A percentile compares a stretch with the other conserved stretches of the same genome.
Conservation (phyloP, 2,888 invertebrate genomes). For the Nomada fucata region DNA sequence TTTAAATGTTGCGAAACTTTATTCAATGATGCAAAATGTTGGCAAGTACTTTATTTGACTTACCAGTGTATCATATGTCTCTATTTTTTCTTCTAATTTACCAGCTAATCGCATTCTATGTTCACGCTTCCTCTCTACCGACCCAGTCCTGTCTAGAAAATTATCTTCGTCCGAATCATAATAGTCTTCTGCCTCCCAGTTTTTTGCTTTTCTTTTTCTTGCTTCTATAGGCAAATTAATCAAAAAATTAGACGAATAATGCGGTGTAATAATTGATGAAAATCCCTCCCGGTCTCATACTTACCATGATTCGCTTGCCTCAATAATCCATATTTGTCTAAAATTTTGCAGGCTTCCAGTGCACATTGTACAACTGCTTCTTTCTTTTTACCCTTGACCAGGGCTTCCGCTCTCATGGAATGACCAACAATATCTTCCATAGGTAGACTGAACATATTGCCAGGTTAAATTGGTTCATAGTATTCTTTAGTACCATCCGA, state of each 20-base stretch:
- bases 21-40: neutral
- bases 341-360: slow-evolving; percentile 95
- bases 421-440: slow-evolving; percentile 91
- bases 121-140: slow-evolving; percentile 93
- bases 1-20: slow-evolving; percentile 3
- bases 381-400: slow-evolving; percentile 96
- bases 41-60: slow-evolving; percentile 61
- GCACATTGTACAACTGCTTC: slow-evolving; percentile 97
- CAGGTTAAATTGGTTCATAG: neutral
- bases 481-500: neutral
- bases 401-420: slow-evolving; percentile 92
- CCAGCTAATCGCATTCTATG: slow-evolving; percentile 89
- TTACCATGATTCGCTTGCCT: slow-evolving; percentile 94
- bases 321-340: slow-evolving; percentile 94
- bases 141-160: slow-evolving; percentile 97
- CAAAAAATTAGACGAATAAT: no score
- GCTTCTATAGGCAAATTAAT: slow-evolving; percentile 87
- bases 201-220: slow-evolving; percentile 90
- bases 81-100: slow-evolving; percentile 86
- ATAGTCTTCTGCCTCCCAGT: slow-evolving; percentile 95
- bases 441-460: slow-evolving; percentile 87
- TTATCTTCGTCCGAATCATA: slow-evolving; percentile 98
- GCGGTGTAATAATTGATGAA: no score
- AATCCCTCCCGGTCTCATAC: slow-evolving; percentile 31
- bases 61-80: slow-evolving; percentile 89